Evolutionary conservation across 2,113 vertebrate genomes (phyloP).

Genomic region (Colossoma macropomum): DNA sequence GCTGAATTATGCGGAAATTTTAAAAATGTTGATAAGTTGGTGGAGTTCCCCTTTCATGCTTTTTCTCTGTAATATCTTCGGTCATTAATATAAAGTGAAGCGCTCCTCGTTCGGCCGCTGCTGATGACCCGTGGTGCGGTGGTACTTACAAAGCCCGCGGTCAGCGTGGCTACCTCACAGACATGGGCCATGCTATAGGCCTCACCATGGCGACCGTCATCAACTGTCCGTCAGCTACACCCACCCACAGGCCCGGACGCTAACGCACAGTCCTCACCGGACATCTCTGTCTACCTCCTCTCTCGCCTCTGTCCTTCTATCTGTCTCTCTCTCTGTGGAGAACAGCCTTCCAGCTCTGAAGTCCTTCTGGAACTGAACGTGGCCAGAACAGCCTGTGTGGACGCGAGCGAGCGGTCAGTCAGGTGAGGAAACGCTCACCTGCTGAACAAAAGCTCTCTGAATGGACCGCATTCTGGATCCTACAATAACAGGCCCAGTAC

Average conservation of each 20-base stretch:
- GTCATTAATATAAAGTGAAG: too few relatives aligned
- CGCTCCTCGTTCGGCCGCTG: too few relatives aligned
- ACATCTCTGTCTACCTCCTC: neutral
- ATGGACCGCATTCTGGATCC: conserved; percentile 75
- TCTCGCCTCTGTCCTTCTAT: neutral
- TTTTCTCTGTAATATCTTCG: too few relatives aligned
- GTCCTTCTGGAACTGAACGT: conserved; percentile 55
- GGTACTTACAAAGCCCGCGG: conserved; percentile 62
- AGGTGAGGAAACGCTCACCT: conserved; percentile 52
- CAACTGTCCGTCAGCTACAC: conserved; percentile 15
- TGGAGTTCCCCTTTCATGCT: too few relatives aligned
- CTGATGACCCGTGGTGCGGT: neutral
- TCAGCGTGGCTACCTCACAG: too few relatives aligned
- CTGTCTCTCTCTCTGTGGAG: neutral
- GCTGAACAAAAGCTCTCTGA: conserved; percentile 70
- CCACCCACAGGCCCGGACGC: conserved; percentile 9
- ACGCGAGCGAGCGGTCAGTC: conserved; percentile 31
- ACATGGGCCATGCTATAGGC: conserved; percentile 5
- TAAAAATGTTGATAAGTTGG: too few relatives aligned
- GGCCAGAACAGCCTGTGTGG: conserved; percentile 41
- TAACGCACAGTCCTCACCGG: neutral
- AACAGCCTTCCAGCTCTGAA: neutral
- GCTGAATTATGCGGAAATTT: too few relatives aligned
- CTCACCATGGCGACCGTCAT: conserved; percentile 17
- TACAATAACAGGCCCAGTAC: conserved; percentile 67